Evolutionary conservation across 2,888 invertebrate genomes (phyloP).

Genomic region (Phytoseiulus persimilis): DNA sequence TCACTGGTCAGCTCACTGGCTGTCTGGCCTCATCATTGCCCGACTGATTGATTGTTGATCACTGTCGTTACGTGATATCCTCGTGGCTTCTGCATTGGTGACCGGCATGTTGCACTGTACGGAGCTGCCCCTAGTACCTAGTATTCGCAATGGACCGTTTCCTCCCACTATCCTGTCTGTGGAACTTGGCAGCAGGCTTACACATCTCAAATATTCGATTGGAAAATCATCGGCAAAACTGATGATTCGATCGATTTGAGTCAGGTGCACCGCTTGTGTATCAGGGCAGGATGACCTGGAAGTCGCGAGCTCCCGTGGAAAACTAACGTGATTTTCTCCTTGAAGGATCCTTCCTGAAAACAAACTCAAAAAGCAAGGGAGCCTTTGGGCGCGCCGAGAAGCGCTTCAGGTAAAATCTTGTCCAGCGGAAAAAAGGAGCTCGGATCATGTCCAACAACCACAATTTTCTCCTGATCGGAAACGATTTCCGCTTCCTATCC

Average conservation of each 20-base stretch:
- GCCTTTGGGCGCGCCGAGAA: slow-evolving; percentile 93
- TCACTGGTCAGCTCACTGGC: not conserved
- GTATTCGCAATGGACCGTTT: not conserved
- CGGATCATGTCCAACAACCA: too few species aligned
- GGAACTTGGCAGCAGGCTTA: not conserved
- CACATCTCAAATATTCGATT: not conserved
- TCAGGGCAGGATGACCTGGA: not conserved
- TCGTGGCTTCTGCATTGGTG: not conserved
- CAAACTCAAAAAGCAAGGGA: slow-evolving; percentile 77
- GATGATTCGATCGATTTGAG: not conserved
- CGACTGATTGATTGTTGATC: not conserved
- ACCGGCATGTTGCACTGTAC: not conserved
- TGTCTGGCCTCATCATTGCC: not conserved
- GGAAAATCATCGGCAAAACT: not conserved
- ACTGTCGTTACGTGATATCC: not conserved
- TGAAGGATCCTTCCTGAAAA: slow-evolving; percentile 67
- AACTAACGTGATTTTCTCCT: not conserved
- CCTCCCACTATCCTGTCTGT: not conserved
- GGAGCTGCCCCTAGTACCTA: not conserved
- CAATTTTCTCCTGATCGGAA: not conserved
- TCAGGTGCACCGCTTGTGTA: not conserved
- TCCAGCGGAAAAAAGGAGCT: too few species aligned
- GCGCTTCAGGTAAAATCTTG: slow-evolving; percentile 59
- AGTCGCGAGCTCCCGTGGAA: not conserved
- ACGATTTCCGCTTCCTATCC: not conserved